Base-by-base conservation (phyloP, 2,888 invertebrate species). In the Monochamus alternatus region DNA sequence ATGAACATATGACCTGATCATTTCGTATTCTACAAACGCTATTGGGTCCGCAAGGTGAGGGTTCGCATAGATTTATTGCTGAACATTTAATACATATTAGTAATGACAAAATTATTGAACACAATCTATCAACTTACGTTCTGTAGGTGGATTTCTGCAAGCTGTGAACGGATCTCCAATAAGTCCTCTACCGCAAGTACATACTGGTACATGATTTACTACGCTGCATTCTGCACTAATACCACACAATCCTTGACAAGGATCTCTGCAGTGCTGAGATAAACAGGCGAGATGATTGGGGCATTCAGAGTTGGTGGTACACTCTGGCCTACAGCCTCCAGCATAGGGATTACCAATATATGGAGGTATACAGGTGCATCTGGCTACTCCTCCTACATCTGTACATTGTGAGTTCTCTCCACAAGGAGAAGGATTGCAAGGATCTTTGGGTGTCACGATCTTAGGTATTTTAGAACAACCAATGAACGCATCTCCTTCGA, bases 271-370 rank as follows among this genome's bases (percentile, higher is more conserved):
- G 86, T 96, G 95, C 84, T 95, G 95, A 74, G 95, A 94, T 63
- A 96, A 90, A 86, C 96, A 97, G 52, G 96, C 93, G 78, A 95
- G 89, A 84, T 94, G 91, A 81, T 92, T 93, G 5, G 94, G 91
- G 87, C 97, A 97, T 85, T 96, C 96, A 0, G 95, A 92, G 87
- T 94, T 96, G 80, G 93, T 92, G 10, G 94, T 92, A 87, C 97
- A 97, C 89, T 97, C 97, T 3, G 96, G 96, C 78, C 94, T 91
- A 85, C 97, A 97, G 47, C 96, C 96, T 22, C 95, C 94, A 14
- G 93, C 92, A 86, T 96, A 96, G 4, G 96, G 96, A 89, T 97
- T 95, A 8, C 97, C 97, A 78, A 95, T 93, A 85, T 96, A 96
- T 3, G 96, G 96, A 75, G 96, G 95, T 85, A 97, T 95, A 85